These are phyloP conservation scores for Balearica regulorum DNA, from an alignment of 2,797 vertebrate genomes.

Conservation along the genomic window DNA sequence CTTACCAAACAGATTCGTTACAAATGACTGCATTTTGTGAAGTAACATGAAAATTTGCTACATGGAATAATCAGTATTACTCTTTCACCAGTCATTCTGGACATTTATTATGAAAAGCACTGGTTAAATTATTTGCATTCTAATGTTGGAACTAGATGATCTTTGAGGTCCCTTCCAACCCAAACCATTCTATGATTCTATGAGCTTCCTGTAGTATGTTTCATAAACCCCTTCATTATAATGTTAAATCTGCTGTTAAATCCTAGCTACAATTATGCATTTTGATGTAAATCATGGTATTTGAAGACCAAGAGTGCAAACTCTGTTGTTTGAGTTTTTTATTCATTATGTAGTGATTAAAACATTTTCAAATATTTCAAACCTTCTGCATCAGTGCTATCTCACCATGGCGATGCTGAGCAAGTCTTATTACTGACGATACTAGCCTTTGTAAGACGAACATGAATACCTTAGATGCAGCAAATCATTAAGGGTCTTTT, in stretches of 20 bases:
- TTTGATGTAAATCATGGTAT: neutral
- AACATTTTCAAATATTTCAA: neutral
- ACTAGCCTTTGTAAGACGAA: neutral
- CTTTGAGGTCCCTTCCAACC: no score
- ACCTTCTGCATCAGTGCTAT: neutral
- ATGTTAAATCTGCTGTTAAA: neutral
- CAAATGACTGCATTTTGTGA: neutral
- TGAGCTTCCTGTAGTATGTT: neutral
- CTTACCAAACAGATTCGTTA: neutral
- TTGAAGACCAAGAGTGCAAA: neutral
- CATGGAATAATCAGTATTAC: neutral
- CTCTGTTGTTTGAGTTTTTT: neutral
- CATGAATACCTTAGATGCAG: neutral
- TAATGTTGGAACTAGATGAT: neutral
- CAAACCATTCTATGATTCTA: neutral
- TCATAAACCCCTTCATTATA: neutral
- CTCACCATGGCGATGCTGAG: neutral
- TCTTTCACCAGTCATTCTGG: neutral
- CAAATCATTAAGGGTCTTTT: neutral
- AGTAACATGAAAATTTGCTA: neutral
- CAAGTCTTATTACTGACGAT: neutral
- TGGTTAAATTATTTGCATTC: neutral
- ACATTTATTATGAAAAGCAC: neutral
- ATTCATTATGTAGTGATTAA: neutral
- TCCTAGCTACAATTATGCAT: neutral